Conservation (phyloP, 2,113 vertebrate genomes). For the Anhinga rufa region DNA sequence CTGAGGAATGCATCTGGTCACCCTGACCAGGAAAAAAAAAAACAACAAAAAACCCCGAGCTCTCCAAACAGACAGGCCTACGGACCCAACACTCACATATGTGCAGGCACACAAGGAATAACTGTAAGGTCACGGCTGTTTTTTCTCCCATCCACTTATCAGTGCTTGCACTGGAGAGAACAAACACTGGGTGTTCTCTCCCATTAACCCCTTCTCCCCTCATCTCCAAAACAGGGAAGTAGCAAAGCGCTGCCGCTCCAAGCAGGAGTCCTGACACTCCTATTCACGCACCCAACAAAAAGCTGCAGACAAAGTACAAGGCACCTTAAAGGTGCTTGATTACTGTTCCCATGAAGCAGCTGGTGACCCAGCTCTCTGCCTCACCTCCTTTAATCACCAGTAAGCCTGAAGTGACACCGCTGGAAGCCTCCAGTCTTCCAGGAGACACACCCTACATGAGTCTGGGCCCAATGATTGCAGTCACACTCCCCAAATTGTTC, state of each 20-base stretch:
- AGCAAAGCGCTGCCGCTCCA: background rate
- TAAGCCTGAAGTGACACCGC: background rate
- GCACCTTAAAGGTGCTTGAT: background rate
- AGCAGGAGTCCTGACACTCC: background rate
- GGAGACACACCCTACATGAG: background rate
- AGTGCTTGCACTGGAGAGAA: background rate
- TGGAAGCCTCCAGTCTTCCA: background rate
- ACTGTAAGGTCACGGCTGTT: slow-evolving; percentile 29
- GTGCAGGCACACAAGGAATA: background rate
- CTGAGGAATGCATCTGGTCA: background rate
- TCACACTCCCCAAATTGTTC: background rate
- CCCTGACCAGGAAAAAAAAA: background rate
- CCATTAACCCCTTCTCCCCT: background rate
- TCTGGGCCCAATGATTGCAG: background rate
- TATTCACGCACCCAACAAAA: rapidly evolving
- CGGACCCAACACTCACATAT: background rate
- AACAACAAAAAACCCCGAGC: background rate
- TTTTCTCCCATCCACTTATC: slow-evolving; percentile 46
- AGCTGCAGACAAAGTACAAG: background rate
- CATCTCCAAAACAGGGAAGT: background rate
- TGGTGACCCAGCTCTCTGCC: background rate
- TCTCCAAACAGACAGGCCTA: background rate
- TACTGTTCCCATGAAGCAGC: background rate
- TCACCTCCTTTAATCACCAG: background rate
- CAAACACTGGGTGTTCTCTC: slow-evolving; percentile 33